Evolutionary conservation across 37 sponge, comb jelly and placozoan genomes (phyloP).

Genomic region (Crambe crambe): DNA sequence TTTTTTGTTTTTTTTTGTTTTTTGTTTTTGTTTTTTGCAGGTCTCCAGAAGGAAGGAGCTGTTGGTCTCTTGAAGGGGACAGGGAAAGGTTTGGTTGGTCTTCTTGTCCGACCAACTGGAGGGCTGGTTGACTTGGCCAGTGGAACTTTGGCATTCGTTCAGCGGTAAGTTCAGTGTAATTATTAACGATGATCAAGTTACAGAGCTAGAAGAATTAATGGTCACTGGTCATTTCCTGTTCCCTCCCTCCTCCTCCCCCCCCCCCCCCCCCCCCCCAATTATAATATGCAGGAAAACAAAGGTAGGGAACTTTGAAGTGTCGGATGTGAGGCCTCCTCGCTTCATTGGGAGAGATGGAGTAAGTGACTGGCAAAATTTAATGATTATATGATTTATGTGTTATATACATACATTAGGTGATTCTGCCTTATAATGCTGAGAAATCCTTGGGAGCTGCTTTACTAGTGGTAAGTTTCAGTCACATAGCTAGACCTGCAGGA

Average conservation of each 20-base stretch:
- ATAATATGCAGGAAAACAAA: slow-evolving; percentile 55
- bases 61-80: slow-evolving; percentile 82
- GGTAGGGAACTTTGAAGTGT: slow-evolving; percentile 57
- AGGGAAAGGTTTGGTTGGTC: slow-evolving; percentile 78
- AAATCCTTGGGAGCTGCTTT: slow-evolving; percentile 66
- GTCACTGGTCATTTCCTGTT: background rate
- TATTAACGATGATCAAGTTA: background rate
- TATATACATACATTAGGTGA: slow-evolving; percentile 31
- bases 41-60: slow-evolving; percentile 82
- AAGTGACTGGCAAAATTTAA: background rate
- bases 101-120: slow-evolving; percentile 77
- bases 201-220: background rate
- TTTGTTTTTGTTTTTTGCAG: slow-evolving; percentile 14
- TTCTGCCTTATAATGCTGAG: slow-evolving; percentile 52
- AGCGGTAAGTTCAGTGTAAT: slow-evolving; percentile 30
- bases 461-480: slow-evolving; percentile 44
- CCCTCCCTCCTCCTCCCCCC: background rate
- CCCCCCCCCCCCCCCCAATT: background rate
- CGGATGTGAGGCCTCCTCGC: slow-evolving; percentile 63
- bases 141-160: slow-evolving; percentile 69
- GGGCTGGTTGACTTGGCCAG: slow-evolving; percentile 84
- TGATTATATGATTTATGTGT: background rate
- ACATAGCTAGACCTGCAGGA: too few relatives aligned
- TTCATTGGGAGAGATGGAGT: slow-evolving; percentile 71
- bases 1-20: background rate